phyloP scores from a whole-genome alignment of 2,797 vertebrate genomes.

The Lepidocolaptes lacrymiger region DNA sequence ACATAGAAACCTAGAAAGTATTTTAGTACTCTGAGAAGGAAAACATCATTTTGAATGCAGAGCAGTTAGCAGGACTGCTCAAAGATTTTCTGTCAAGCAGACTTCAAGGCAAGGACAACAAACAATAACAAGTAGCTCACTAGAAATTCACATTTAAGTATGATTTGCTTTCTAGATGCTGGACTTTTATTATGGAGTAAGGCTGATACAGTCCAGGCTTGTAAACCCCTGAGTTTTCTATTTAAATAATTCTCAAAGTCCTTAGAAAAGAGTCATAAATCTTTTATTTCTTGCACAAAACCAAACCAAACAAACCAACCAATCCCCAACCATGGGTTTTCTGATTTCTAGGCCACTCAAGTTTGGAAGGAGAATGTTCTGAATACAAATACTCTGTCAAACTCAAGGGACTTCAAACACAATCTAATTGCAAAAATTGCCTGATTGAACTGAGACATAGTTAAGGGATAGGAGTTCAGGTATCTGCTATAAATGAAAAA shows the following conservation, averaged over 20 bases:
- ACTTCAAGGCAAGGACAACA: not conserved
- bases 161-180: not conserved
- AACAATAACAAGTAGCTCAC: not conserved
- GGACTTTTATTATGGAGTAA: not conserved
- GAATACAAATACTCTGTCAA: not conserved
- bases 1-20: not conserved
- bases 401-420: not conserved
- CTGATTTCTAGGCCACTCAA: not conserved
- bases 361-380: not conserved
- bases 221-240: not conserved
- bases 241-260: not conserved
- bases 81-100: not conserved
- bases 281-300: not conserved
- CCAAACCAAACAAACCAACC: not conserved
- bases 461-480: not conserved
- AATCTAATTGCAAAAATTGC: not conserved
- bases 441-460: not conserved
- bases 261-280: not conserved
- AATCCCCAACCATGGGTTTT: not conserved
- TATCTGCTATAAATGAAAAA: not conserved
- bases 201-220: not conserved
- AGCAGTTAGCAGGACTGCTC: not conserved
- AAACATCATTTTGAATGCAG: not conserved
- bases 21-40: not conserved
- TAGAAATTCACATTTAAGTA: not conserved